Percentiles rank a stretch among this genome's conserved stretches.
phyloP scores from a whole-genome alignment of 2,113 vertebrate genomes.

The Carassius gibelio region DNA sequence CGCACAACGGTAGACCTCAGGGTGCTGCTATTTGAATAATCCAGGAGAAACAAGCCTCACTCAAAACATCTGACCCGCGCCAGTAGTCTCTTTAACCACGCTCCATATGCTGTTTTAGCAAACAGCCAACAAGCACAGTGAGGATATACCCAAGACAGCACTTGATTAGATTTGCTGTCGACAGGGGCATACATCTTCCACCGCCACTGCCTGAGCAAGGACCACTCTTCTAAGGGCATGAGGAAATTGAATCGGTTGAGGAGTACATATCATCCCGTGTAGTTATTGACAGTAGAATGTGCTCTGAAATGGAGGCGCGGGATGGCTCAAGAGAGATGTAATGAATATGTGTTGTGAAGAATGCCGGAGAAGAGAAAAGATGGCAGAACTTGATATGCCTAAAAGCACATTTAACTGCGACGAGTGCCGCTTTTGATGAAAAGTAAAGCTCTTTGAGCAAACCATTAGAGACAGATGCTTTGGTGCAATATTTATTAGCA shows the following conservation, averaged over 20 bases:
- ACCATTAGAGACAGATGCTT: conserved; percentile 9
- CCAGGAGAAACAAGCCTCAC: neutral
- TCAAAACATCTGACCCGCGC: neutral
- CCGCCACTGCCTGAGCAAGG: conserved; percentile 43
- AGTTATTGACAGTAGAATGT: conserved; percentile 63
- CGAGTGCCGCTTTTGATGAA: conserved; percentile 10
- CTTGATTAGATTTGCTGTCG: conserved; percentile 72
- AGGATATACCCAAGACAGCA: conserved; percentile 52
- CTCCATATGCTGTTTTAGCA: conserved; percentile 56
- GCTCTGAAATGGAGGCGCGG: conserved; percentile 40
- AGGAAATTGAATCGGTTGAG: conserved; percentile 64
- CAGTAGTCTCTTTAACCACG: conserved; percentile 46
- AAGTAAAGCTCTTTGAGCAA: conserved; percentile 6
- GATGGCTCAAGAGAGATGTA: neutral
- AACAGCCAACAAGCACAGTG: conserved; percentile 58
- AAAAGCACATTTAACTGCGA: conserved; percentile 24
- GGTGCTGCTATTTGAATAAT: neutral
- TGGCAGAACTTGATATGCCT: conserved; percentile 38
- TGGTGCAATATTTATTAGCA: conserved; percentile 1
- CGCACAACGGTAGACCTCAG: neutral
- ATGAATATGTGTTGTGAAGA: conserved; percentile 32
- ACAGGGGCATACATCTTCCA: conserved; percentile 72
- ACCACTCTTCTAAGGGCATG: conserved; percentile 54
- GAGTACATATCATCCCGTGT: conserved; percentile 59
- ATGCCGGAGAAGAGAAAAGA: conserved; percentile 16